Percentiles rank a stretch among this genome's conserved stretches.
Evolutionary conservation across 1,140 invertebrate genomes (phyloP).

Genomic region (Drosophila azteca): DNA sequence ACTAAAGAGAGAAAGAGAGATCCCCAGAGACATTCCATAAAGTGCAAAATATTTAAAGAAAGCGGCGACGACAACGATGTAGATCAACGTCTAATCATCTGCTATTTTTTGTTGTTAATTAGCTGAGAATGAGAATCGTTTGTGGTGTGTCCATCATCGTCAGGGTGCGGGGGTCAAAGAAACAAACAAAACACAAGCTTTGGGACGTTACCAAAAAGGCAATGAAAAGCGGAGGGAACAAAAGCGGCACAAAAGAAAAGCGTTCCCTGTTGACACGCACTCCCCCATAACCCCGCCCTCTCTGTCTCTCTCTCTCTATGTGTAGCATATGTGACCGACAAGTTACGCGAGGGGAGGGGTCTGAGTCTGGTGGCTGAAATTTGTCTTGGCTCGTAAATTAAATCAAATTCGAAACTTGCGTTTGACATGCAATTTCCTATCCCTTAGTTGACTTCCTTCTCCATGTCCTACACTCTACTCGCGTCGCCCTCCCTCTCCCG

Average conservation of each 20-base stretch:
- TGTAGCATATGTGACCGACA: constrained; percentile 43
- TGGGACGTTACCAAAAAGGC: constrained; percentile 54
- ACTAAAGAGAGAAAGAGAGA: no score
- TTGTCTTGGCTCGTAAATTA: constrained; percentile 76
- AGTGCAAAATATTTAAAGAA: no score
- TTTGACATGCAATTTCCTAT: constrained; percentile 70
- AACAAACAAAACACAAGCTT: constrained; percentile 36
- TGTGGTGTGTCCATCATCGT: constrained; percentile 17
- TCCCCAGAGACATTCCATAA: no score
- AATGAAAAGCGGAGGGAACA: constrained; percentile 29
- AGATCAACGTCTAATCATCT: no score
- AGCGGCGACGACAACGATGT: no score
- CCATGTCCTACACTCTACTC: constrained; percentile 15
- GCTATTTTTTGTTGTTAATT: constrained; percentile 56
- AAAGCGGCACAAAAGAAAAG: constrained; percentile 36
- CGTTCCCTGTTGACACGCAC: constrained; percentile 59
- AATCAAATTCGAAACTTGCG: constrained; percentile 78
- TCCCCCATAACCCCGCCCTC: constrained; percentile 8
- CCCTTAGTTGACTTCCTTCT: constrained; percentile 25
- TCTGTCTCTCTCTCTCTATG: constrained; percentile 7
- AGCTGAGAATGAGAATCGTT: constrained; percentile 45
- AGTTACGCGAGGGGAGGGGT: no score
- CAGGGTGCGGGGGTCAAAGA: constrained; percentile 32
- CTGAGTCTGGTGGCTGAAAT: constrained; percentile 37
- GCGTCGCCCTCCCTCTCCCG: constrained; percentile 10